These are phyloP conservation scores for Mesorhabditis belari DNA, from an alignment of 2,888 invertebrate genomes.

Conservation along the genomic window DNA sequence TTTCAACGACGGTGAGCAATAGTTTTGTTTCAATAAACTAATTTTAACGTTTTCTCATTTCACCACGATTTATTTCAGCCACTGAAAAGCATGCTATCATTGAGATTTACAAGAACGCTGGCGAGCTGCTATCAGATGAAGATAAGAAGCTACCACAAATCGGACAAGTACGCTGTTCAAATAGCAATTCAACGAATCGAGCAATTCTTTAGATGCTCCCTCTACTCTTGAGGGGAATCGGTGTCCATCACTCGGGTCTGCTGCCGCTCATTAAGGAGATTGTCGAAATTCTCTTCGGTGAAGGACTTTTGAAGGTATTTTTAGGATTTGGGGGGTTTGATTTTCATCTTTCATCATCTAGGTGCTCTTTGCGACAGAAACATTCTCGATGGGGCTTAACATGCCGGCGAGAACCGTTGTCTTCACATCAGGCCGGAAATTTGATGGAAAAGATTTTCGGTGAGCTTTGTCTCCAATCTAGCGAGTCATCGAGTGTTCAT, in stretches of 20 bases:
- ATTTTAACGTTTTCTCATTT: slow-evolving; percentile 73
- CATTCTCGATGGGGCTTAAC: slow-evolving; percentile 99
- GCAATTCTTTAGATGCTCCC: slow-evolving; percentile 66
- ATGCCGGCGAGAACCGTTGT: slow-evolving; percentile 99
- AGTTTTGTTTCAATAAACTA: not conserved
- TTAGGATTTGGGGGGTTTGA: not conserved
- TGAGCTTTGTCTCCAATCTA: slow-evolving; percentile 60
- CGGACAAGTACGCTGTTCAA: slow-evolving; percentile 10
- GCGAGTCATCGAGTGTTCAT: not conserved
- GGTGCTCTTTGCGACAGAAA: slow-evolving; percentile 97
- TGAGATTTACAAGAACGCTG: slow-evolving; percentile 94
- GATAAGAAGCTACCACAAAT: slow-evolving; percentile 86
- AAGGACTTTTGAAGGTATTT: slow-evolving; percentile 80
- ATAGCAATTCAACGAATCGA: not conserved
- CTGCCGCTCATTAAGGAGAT: slow-evolving; percentile 96
- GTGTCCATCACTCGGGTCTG: slow-evolving; percentile 85
- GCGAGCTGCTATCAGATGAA: slow-evolving; percentile 86
- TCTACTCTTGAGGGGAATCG: slow-evolving; percentile 83
- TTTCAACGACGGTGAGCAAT: slow-evolving; percentile 83
- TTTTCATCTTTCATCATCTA: slow-evolving; percentile 54
- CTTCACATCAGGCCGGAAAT: slow-evolving; percentile 89
- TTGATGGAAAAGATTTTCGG: slow-evolving; percentile 88
- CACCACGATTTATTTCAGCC: slow-evolving; percentile 67
- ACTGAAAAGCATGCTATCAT: slow-evolving; percentile 89
- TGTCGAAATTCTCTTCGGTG: slow-evolving; percentile 93